A percentile compares a stretch with the other conserved stretches of the same genome.
phyloP scores from a whole-genome alignment of 2,113 vertebrate genomes.

The Panthera uncia region DNA sequence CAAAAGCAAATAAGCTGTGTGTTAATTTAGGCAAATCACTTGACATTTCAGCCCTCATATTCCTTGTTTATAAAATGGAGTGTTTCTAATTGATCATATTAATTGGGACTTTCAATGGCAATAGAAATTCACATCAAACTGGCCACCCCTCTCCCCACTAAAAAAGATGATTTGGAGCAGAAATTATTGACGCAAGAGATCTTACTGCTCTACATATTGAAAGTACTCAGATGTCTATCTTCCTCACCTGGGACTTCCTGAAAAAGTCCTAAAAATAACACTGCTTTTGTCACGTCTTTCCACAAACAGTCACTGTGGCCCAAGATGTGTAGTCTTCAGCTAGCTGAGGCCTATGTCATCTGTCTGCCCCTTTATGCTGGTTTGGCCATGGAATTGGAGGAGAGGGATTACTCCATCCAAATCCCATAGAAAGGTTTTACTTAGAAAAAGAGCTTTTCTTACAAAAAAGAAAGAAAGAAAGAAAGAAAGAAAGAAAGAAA shows the following conservation, averaged over 20 bases:
- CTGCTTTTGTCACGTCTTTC: background rate
- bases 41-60: background rate
- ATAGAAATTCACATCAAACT: constrained; percentile 26
- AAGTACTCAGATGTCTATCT: background rate
- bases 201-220: background rate
- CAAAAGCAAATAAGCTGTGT: background rate
- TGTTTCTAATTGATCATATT: background rate
- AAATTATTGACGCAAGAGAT: background rate
- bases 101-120: background rate
- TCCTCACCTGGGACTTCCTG: background rate
- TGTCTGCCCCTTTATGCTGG: background rate
- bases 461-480: background rate
- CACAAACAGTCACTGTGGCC: background rate
- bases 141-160: background rate
- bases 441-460: background rate
- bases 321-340: background rate
- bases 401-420: background rate
- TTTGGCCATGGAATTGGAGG: background rate
- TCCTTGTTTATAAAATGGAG: background rate
- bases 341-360: background rate
- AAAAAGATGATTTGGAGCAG: background rate
- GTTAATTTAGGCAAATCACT: background rate
- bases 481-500: background rate
- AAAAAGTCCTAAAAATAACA: background rate
- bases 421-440: background rate